Evolutionary conservation across 2,888 invertebrate species (phyloP), one percentile per base, ranked within the genome.

Genomic region (Schizotus pectinicornis): DNA sequence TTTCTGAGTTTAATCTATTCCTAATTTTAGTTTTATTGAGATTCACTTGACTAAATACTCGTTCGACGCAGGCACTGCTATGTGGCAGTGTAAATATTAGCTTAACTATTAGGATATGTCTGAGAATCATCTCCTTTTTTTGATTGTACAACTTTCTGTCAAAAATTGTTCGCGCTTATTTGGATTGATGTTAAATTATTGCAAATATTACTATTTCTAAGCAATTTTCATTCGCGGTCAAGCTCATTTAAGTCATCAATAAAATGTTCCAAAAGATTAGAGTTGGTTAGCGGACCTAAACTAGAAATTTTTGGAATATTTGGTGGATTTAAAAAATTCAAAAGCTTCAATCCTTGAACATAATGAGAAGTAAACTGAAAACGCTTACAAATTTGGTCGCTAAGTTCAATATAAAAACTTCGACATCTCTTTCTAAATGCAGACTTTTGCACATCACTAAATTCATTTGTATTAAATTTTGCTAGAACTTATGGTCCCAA

Each of bases 1-100:
- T 55, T 37, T 45, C 37, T 32, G 47, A 14, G 31, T 11, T 32
- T 22, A 60, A 51, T 46, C 52, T 43, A 42, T 56, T 56, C 7
- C 55, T 36, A 9, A 52, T 6, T 52, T 61, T 61, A 1, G 53
- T 61, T 59, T 63, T 61, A 46, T 61, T 63, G 34, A 61, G 37
- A 61, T 63, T 61, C 12, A 63, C 59, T 7, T 6, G 12, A 12
- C 61, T 63, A 49, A 61, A 61, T 30, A 61, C 37, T 50, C 56
- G 47, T 53, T 63, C 59, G 5, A 61, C 63, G 41, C 46, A 55
- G 22, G 63, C 63, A 49, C 61, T 61, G 38, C 58, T 63, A 38
- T 63, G 59, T 11, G 61, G 63, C n/a, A 63, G 45, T 9, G 48
- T 42, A 14, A 57, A 50, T 7, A 59, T 38, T 7, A 49, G 9